Evolutionary conservation across 2,113 vertebrate genomes (phyloP).

Genomic region (Oryzias melastigma): DNA sequence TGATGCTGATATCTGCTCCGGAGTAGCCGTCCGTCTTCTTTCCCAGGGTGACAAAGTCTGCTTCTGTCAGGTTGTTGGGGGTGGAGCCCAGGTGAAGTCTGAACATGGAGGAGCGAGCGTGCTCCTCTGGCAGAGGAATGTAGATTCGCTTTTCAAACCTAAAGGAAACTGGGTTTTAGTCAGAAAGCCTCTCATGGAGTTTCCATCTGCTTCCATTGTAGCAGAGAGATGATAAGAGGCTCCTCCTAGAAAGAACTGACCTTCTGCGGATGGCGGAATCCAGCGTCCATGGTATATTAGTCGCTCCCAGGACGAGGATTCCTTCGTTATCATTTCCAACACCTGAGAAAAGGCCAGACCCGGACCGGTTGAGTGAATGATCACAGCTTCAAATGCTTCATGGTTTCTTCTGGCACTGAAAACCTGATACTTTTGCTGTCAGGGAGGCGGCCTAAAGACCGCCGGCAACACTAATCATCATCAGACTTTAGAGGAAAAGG

Average conservation of each 20-base stretch:
- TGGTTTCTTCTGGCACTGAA: too few species aligned
- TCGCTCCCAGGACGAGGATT: conserved; percentile 91
- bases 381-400: not conserved
- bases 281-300: conserved; percentile 94
- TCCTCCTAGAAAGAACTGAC: conserved; percentile 49
- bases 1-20: conserved; percentile 88
- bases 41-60: conserved; percentile 83
- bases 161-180: conserved; percentile 11
- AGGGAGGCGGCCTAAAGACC: too few species aligned
- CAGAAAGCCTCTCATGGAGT: not conserved
- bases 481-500: too few species aligned
- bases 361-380: not conserved
- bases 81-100: conserved; percentile 88
- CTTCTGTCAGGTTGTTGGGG: conserved; percentile 77
- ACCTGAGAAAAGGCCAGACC: conserved; percentile 67
- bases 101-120: conserved; percentile 88
- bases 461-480: too few species aligned
- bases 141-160: conserved; percentile 96
- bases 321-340: conserved; percentile 92
- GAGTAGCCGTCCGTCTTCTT: conserved; percentile 87
- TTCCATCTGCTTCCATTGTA: too few species aligned
- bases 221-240: too few species aligned
- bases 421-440: too few species aligned
- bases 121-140: conserved; percentile 91
- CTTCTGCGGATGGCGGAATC: conserved; percentile 94